Base-by-base conservation (phyloP, 2,113 vertebrate species). In the Coptodon rendalli region DNA sequence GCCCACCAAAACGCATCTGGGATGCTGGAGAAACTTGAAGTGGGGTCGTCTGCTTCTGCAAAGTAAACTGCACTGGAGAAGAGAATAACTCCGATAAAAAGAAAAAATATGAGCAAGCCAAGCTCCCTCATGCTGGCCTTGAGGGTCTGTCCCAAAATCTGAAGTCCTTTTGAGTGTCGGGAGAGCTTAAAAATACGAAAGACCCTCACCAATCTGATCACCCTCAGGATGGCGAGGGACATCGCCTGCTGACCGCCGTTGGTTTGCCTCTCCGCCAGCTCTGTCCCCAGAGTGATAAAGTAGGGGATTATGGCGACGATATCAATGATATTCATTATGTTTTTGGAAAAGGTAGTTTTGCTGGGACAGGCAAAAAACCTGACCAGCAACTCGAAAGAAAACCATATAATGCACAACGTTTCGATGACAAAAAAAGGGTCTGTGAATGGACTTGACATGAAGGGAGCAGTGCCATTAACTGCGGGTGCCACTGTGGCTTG, bases 1-100 rank as follows among this genome's bases (percentile, higher is more conserved):
- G 99, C 99, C 99, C 99, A 99, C 99, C 99, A 99, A 91, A 99
- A 99, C 76, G 98, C 99, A 13, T 99, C 99, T 0, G 99, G 99
- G 93, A 99, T 99, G 94, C 99, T 99, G 82, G 96, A 98, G 94
- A 99, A 99, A 16, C 98, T 97, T 6, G 99, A 99, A 24, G 97
- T 93, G 56, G 98, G 98, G 92, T 99, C 99, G 19, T 99, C 99
- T 0, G 98, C 98, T 63, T 99, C 98, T 0, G 98, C 98, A 3
- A 99, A 99, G 96, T 99, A 99, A 40, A 99, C 98, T 0, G 98
- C 98, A 17, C 98, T 99, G 93, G 98, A 99, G 94, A 99, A 99
- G 14, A 99, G 97, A 91, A 99, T 98, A 85, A 99, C 98, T 1
- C 98, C 98, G 0, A 99, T 99, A 84, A 99, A 99, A 80, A 99